Evolutionary conservation across 2,113 vertebrate genomes (phyloP), one percentile per base, ranked within the genome.

Genomic region (Lethenteron camtschaticum): DNA sequence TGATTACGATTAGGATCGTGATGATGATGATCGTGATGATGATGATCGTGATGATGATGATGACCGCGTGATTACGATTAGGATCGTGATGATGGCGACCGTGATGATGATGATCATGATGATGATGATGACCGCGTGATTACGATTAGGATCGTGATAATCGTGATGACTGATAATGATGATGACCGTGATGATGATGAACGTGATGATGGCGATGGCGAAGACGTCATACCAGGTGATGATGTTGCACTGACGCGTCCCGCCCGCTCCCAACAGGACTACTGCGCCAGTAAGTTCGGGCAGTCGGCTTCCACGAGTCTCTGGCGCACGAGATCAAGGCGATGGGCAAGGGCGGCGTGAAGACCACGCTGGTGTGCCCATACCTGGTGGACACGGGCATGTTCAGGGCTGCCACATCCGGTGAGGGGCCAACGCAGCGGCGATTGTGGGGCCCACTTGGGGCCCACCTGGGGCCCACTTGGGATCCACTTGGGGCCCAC

Each of bases 251-350:
- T 41, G 41, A 41, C 41, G 41, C 41, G 41, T 41, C 41, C 41
- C 41, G 1, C 41, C 41, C 41, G 41, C 41, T 41, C 41, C 41
- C 41, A 41, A 41, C 73, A 84, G 80, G 79, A 77, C 72, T 82
- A 82, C 72, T 81, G 80, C 70, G 80, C 81, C 71, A 81, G 80
- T 73, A 80, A 79, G 66, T 84, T 81, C 73, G 79, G 80, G 78
- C 76, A 7, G 79, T 81, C 69, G 79, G 79, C 9, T 82, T 81
- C 71, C 80, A 81, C 1, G 80, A 84, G 75, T 80, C 81, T 58
- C 70, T 81, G 69, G 78, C 77, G 69, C 80, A 82, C 4, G 78
- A 81, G 71, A 74, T 82, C 73, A 75, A 77, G 70, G 76, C 78
- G 11, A 79, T 79, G 8, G 56, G 75, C 10, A 63, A 72, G 5